Base-by-base conservation (phyloP, 2,888 invertebrate genomes). In the Hydropsyche betteni region DNA sequence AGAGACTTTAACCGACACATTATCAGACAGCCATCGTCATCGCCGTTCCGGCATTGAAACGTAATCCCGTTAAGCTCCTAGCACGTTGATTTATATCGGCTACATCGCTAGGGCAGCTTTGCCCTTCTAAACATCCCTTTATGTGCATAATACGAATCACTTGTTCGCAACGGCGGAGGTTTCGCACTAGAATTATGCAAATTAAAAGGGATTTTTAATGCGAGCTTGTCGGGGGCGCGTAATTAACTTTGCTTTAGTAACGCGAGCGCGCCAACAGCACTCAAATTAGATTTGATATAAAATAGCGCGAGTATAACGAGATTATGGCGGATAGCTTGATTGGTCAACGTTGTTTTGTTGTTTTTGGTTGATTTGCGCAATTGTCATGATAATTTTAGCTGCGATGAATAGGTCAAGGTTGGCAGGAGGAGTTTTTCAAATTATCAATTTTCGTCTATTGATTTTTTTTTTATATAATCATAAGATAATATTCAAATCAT, bases 191-290 rank as follows among this genome's bases (percentile, higher is more conserved):
- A 36, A 72, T 72, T 72, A 72, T 72, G 72, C 61, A 72, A 72
- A 72, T 72, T 72, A 72, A 55, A 72, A 72, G 72, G 72, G 72
- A 72, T 58, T 72, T 72, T 72, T 72, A 71, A 71, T 71, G 38
- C 58, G 71, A 44, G 44, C 10, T 44, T 14, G 24, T 58, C 53
- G 51, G 36, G 58, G 61, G 72, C 55, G 72, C 16, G 58, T 72
- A 72, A 72, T 72, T 72, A 72, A 61, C 72, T 72, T 72, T 61
- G 55, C 44, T 36, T 24, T 53, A 36, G 70, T 34, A 69, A 44
- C 69, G 69, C 58, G 72, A n/a, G 64, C 12, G 72, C 24, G 8
- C 44, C 36, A 72, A 72, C 58, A n/a, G 36, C 12, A 58, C 24
- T 16, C 44, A 58, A 72, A 72, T 72, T 72, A 52, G 58, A 72